These are phyloP conservation scores for Julus scandinavius DNA, from an alignment of 2,888 invertebrate species.

Conservation along the genomic window DNA sequence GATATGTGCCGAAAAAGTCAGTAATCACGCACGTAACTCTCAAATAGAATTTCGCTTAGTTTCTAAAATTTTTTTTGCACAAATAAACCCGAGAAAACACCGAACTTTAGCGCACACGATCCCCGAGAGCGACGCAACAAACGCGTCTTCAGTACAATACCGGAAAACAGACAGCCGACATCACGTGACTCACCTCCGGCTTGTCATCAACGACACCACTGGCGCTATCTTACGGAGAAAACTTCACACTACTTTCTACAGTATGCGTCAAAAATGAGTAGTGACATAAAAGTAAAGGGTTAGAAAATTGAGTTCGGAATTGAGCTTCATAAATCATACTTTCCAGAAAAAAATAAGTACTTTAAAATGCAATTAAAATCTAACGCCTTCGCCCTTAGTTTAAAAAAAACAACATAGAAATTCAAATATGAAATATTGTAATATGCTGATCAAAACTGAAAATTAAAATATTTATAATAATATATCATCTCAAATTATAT, in stretches of 20 bases:
- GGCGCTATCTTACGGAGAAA: neutral
- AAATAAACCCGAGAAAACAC: neutral
- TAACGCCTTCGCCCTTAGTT: too few relatives aligned
- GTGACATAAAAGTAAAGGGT: too few relatives aligned
- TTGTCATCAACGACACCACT: neutral
- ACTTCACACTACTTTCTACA: neutral
- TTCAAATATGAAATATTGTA: too few relatives aligned
- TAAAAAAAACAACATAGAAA: too few relatives aligned
- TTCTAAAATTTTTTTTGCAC: neutral
- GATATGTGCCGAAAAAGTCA: neutral
- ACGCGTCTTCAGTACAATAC: constrained; percentile 7
- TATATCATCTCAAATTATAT: too few relatives aligned
- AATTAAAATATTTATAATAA: too few relatives aligned
- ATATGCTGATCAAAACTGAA: too few relatives aligned
- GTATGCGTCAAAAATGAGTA: neutral
- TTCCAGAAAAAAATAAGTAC: too few relatives aligned
- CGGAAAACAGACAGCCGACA: neutral
- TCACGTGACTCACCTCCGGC: neutral
- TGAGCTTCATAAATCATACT: too few relatives aligned
- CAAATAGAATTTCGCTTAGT: neutral
- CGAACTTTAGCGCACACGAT: constrained; percentile 12
- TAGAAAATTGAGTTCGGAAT: too few relatives aligned
- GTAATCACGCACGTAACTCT: neutral
- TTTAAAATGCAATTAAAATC: too few relatives aligned
- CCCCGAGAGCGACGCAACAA: neutral